Percentiles rank a stretch among this genome's conserved stretches.
These are phyloP conservation scores for Pterophyllum scalare DNA, from an alignment of 2,113 vertebrate genomes.

Conservation along the genomic window DNA sequence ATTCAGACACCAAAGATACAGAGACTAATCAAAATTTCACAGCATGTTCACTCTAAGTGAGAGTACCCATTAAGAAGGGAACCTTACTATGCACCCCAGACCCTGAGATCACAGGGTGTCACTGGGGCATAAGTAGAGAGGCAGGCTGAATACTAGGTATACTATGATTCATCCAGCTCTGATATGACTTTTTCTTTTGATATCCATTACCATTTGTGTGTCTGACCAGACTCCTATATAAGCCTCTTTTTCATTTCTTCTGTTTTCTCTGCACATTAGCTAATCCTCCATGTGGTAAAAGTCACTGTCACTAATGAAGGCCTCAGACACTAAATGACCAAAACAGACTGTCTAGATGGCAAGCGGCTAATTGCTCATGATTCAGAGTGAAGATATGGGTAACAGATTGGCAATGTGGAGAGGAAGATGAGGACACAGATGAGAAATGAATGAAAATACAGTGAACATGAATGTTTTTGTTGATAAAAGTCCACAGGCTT, in stretches of 20 bases:
- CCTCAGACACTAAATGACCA: slow-evolving; percentile 69
- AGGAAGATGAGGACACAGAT: slow-evolving; percentile 30
- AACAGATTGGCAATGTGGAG: slow-evolving; percentile 9
- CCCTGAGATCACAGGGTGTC: slow-evolving; percentile 51
- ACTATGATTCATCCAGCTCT: slow-evolving; percentile 39
- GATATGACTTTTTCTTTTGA: slow-evolving; percentile 11
- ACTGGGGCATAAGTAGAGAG: slow-evolving; percentile 35
- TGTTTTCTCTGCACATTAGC: slow-evolving; percentile 30
- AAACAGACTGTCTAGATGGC: slow-evolving; percentile 60
- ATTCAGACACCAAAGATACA: not conserved
- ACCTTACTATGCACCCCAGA: slow-evolving; percentile 29
- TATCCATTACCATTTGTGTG: slow-evolving; percentile 40
- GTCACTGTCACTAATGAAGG: slow-evolving; percentile 52
- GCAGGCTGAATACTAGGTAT: slow-evolving; percentile 17
- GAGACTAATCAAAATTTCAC: slow-evolving; percentile 50
- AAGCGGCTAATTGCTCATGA: slow-evolving; percentile 60
- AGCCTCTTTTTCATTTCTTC: slow-evolving; percentile 32
- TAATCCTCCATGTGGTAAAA: slow-evolving; percentile 65
- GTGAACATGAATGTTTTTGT: not conserved
- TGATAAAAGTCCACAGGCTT: not conserved
- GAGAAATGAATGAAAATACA: not conserved
- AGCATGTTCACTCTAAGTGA: slow-evolving; percentile 13
- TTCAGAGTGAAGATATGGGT: slow-evolving; percentile 8
- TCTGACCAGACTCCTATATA: not conserved
- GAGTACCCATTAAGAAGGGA: slow-evolving; percentile 50